phyloP scores from a whole-genome alignment of 2,797 vertebrate species.

The Malurus leucopterus region DNA sequence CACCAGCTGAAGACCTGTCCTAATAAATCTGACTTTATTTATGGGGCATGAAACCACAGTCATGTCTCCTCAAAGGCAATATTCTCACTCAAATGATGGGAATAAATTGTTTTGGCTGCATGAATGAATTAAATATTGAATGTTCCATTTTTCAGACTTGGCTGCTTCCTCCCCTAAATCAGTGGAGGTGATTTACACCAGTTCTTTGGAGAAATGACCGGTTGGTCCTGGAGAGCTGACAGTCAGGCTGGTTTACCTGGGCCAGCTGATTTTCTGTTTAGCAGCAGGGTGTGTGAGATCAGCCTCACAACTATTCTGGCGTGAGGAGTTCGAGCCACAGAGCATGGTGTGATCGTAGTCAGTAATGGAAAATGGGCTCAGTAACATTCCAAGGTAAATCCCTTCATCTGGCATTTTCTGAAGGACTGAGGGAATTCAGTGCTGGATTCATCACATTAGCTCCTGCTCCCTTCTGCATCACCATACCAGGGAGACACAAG shows the following conservation, averaged over 20 bases:
- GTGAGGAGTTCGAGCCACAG: accelerated
- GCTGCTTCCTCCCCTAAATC: not conserved
- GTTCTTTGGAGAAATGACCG: not conserved
- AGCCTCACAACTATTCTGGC: not conserved
- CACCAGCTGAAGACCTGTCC: constrained; percentile 27
- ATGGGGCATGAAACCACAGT: not conserved
- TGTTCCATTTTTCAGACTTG: not conserved
- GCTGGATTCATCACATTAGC: not conserved
- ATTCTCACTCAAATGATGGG: not conserved
- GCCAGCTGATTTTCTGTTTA: not conserved
- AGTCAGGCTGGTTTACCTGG: not conserved
- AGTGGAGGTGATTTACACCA: not conserved
- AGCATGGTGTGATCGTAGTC: not conserved
- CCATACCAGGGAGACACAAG: not conserved
- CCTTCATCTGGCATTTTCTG: not conserved
- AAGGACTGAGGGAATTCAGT: not conserved
- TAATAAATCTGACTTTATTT: constrained; percentile 11
- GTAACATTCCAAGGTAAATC: not conserved
- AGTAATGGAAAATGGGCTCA: not conserved
- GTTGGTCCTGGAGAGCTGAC: not conserved
- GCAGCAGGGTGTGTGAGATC: not conserved
- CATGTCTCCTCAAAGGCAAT: not conserved
- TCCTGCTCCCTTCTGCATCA: not conserved
- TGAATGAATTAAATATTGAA: not conserved
- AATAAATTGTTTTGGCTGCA: not conserved